A percentile compares a stretch with the other conserved stretches of the same genome.
These are phyloP conservation scores for Lepidocyrtinus sp. DNA, from an alignment of 2,888 invertebrate genomes.

Conservation along the genomic window DNA sequence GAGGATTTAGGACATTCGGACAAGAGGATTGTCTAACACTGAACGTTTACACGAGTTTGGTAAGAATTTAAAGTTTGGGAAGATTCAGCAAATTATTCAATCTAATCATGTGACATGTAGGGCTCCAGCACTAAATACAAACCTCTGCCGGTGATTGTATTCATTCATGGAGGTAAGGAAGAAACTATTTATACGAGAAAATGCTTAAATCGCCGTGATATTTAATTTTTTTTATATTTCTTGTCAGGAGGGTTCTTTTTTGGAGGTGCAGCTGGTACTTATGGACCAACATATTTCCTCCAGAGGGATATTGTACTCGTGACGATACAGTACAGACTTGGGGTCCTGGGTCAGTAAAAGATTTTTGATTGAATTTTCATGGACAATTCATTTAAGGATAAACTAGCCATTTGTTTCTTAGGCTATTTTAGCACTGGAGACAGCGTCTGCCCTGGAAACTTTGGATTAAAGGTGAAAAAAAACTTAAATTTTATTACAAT, in stretches of 20 bases:
- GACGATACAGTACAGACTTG: slow-evolving; percentile 62
- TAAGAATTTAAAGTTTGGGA: too few species aligned
- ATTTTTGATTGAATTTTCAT: too few species aligned
- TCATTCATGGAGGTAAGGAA: slow-evolving; percentile 67
- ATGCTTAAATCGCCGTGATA: too few species aligned
- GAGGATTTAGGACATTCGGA: slow-evolving; percentile 59
- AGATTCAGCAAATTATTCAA: too few species aligned
- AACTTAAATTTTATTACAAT: too few species aligned
- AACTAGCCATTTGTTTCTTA: too few species aligned
- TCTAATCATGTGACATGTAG: too few species aligned
- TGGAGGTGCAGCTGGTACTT: slow-evolving; percentile 44
- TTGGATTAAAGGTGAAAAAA: background rate
- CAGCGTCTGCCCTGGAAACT: slow-evolving; percentile 56
- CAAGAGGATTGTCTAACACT: slow-evolving; percentile 61
- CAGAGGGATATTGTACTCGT: slow-evolving; percentile 61
- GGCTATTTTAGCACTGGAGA: slow-evolving; percentile 65
- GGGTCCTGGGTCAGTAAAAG: too few species aligned
- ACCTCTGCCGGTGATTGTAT: slow-evolving; percentile 61
- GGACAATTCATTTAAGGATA: too few species aligned
- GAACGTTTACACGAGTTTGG: slow-evolving; percentile 54
- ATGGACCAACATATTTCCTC: slow-evolving; percentile 62
- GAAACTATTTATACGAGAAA: too few species aligned
- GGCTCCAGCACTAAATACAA: background rate
- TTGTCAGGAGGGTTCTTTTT: slow-evolving; percentile 57
- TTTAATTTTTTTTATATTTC: slow-evolving; percentile 16